A percentile compares a stretch with the other conserved stretches of the same genome.
phyloP scores from a whole-genome alignment of 1,140 invertebrate genomes.

The Dinothrombium tinctorium region DNA sequence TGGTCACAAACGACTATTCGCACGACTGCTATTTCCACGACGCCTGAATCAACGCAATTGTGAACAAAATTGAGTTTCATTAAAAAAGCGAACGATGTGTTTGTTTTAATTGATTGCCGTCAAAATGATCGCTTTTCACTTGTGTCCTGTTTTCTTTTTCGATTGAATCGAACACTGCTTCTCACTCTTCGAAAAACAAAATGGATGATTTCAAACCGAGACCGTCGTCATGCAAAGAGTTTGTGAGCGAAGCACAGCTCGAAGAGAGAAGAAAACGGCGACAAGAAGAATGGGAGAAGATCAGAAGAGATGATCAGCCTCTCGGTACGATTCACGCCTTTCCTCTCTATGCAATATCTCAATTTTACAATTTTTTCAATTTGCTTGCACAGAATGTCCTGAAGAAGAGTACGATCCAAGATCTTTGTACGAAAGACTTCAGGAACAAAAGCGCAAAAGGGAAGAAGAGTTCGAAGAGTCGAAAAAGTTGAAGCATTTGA shows the following conservation, averaged over 20 bases:
- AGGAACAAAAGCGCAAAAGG: conserved; percentile 70
- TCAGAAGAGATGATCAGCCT: conserved; percentile 63
- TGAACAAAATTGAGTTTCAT: no score
- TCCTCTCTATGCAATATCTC: conserved; percentile 5
- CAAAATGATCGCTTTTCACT: no score
- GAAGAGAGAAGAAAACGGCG: conserved; percentile 45
- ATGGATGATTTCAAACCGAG: no score
- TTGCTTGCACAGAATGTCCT: conserved; percentile 39
- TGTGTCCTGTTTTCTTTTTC: no score
- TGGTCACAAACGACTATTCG: no score
- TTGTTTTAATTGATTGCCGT: no score
- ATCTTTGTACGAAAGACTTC: conserved; percentile 60
- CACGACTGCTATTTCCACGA: no score
- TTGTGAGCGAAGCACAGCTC: conserved; percentile 65
- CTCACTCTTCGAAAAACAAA: no score
- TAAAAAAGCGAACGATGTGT: no score
- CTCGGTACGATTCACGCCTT: conserved; percentile 32
- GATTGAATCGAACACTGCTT: no score
- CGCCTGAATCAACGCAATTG: no score
- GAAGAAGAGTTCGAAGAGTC: conserved; percentile 84
- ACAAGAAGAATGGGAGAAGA: conserved; percentile 86
- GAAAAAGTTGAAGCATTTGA: conserved; percentile 78
- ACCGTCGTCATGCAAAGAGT: no score
- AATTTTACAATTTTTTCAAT: conserved; percentile 8
- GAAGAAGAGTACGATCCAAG: conserved; percentile 51